phyloP scores from a whole-genome alignment of 92 coral and sea anemone genomes.

The Epizoanthus scotinus region DNA sequence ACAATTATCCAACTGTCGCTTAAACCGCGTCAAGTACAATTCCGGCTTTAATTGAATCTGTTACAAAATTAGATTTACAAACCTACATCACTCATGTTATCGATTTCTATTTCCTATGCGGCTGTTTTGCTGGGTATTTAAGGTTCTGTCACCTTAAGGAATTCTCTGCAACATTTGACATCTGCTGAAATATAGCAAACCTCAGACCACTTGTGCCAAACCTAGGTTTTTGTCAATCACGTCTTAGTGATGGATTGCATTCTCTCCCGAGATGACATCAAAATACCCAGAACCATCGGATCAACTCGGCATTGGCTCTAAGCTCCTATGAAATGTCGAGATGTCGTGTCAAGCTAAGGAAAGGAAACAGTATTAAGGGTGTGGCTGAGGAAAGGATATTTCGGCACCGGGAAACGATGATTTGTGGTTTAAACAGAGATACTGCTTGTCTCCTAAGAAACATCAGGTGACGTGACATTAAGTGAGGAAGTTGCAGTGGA shows the following conservation, averaged over 20 bases:
- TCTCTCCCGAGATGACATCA: too few species aligned
- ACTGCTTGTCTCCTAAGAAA: neutral
- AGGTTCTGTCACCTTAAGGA: slow-evolving; percentile 15
- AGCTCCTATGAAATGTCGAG: slow-evolving; percentile 5
- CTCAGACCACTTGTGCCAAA: neutral
- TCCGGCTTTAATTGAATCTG: slow-evolving; percentile 7
- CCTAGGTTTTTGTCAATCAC: slow-evolving; percentile 37
- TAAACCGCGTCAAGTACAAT: slow-evolving; percentile 3
- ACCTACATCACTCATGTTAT: neutral
- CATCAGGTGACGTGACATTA: too few species aligned
- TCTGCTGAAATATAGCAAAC: slow-evolving; percentile 22
- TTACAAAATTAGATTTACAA: neutral
- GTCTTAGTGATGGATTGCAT: neutral
- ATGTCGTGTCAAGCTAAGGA: neutral
- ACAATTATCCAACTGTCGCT: slow-evolving; percentile 10
- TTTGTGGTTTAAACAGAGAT: slow-evolving; percentile 1
- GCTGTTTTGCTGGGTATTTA: slow-evolving; percentile 24
- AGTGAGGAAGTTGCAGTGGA: too few species aligned
- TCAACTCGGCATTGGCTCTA: neutral
- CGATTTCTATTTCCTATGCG: slow-evolving; percentile 28
- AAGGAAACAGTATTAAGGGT: neutral
- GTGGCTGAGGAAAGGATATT: slow-evolving; percentile 19
- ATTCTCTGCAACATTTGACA: slow-evolving; percentile 19
- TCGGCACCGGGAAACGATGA: slow-evolving; percentile 19
- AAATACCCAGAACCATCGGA: too few species aligned